Evolutionary conservation across 2,113 vertebrate genomes (phyloP), one percentile per base, ranked within the genome.

Genomic region (Argyrosomus japonicus): DNA sequence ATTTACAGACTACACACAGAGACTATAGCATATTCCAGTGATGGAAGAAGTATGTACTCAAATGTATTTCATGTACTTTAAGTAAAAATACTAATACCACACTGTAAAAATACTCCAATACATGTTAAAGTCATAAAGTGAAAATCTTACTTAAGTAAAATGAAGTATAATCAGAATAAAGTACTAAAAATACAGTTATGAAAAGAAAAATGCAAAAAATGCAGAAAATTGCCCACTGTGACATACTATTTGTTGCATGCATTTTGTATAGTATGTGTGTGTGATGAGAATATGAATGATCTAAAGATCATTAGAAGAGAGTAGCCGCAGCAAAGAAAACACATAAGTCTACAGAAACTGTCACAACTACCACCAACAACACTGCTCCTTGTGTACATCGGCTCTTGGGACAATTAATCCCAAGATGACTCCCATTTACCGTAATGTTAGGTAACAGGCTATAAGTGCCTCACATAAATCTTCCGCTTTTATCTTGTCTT

Each of bases 401-500:
- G 63, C 45, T 77, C 61, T 77, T 25, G 21, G 64, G 54, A 58
- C 69, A 83, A 85, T 87, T 86, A 85, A 60, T 75, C 57, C 54
- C 36, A 61, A 56, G 32, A 32, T 23, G 14, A 10, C 73, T 85
- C 68, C 74, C 81, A 84, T 84, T 92, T 86, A 67, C 91, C 17
- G n/a, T 77, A 74, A 90, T 40, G 45, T 89, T 87, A 60, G 81
- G 86, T 83, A 89, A 90, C 85, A 64, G 57, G 53, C 29, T 68
- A 82, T 83, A 81, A 86, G 79, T 53, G 71, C 79, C 76, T 77
- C 43, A 60, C 70, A 86, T 87, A 75, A 84, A 75, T 88, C 74
- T 25, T 48, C 23, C 48, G 70, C 88, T 82, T 87, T 93, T 91
- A 93, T 89, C 85, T 78, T 54, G 58, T 62, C 61, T 48, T 61